Percentiles rank a stretch among this genome's conserved stretches.
Conservation (phyloP, 2,888 invertebrate genomes). For the Bimastos eiseni region DNA sequence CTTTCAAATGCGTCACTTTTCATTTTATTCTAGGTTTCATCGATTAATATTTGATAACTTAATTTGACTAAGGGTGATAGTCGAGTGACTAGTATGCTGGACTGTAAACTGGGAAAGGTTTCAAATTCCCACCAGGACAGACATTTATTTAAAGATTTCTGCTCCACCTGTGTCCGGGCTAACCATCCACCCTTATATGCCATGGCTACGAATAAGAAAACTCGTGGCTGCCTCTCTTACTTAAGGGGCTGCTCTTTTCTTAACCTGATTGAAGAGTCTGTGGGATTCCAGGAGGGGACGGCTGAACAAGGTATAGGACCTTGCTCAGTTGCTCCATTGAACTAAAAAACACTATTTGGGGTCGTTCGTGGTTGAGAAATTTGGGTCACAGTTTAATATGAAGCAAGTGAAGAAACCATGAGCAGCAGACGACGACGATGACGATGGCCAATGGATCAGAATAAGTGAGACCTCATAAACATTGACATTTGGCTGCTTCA, state of each 20-base stretch:
- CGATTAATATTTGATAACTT: background rate
- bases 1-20: background rate
- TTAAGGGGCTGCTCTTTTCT: background rate
- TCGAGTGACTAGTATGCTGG: no score
- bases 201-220: no score
- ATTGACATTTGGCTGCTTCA: no score
- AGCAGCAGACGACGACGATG: no score
- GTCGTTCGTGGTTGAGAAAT: background rate
- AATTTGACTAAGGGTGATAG: background rate
- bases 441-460: background rate
- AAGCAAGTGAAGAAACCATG: background rate
- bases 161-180: no score
- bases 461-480: background rate
- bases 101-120: no score
- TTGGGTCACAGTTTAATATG: background rate
- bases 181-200: no score
- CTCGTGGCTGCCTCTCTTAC: no score
- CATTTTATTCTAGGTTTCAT: background rate
- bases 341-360: background rate
- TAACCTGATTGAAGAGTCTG: background rate
- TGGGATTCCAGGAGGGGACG: background rate
- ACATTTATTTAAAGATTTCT: no score
- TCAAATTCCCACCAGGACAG: no score
- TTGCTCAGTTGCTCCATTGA: slow-evolving; percentile 1
- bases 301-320: background rate